Conservation (phyloP, 2,888 invertebrate species). For the Dascillus cervinus region DNA sequence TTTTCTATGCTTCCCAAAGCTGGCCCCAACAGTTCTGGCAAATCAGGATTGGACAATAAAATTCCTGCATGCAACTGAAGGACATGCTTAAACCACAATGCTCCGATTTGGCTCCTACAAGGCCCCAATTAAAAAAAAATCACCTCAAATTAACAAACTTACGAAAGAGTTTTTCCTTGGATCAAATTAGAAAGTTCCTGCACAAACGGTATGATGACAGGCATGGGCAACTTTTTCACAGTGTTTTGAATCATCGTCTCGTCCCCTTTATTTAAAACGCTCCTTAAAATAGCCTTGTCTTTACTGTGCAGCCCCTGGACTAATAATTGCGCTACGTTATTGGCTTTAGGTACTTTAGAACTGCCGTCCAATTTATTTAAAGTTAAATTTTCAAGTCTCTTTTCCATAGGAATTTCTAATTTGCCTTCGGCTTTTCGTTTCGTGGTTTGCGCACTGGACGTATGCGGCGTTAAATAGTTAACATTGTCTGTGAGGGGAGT, state of each 20-base stretch:
- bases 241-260: slow-evolving; percentile 64
- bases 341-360: slow-evolving; percentile 49
- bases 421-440: slow-evolving; percentile 37
- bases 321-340: slow-evolving; percentile 73
- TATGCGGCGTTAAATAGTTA: slow-evolving; percentile 45
- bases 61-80: slow-evolving; percentile 53
- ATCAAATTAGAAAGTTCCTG: slow-evolving; percentile 64
- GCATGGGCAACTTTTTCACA: slow-evolving; percentile 65
- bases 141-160: slow-evolving; percentile 35
- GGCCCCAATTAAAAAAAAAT: neutral
- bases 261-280: slow-evolving; percentile 63
- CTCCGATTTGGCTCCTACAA: slow-evolving; percentile 46
- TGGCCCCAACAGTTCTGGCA: slow-evolving; percentile 48
- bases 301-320: slow-evolving; percentile 82
- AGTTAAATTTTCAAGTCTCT: slow-evolving; percentile 71
- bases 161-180: slow-evolving; percentile 61
- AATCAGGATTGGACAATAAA: slow-evolving; percentile 53
- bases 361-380: slow-evolving; percentile 49
- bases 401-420: slow-evolving; percentile 71
- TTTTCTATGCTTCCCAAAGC: slow-evolving; percentile 52
- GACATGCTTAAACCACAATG: slow-evolving; percentile 53
- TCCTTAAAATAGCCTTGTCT: slow-evolving; percentile 64
- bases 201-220: slow-evolving; percentile 63
- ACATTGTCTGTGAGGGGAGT: slow-evolving; percentile 42
- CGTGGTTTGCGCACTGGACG: slow-evolving; percentile 20